Evolutionary conservation across 2,888 invertebrate species (phyloP).

Genomic region (Sinotaia quadrata): DNA sequence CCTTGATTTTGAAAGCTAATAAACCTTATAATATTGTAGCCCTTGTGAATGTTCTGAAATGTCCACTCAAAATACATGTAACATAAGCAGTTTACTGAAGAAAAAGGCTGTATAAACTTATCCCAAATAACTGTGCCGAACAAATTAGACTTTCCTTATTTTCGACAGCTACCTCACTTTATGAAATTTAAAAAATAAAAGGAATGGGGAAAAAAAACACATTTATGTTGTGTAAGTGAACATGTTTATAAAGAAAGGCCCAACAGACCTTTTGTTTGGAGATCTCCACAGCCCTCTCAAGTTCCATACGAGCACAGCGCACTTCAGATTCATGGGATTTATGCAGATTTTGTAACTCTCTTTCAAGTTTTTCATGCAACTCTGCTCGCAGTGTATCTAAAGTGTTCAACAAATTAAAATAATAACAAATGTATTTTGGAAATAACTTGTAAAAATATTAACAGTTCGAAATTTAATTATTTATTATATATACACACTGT

Average conservation of each 20-base stretch:
- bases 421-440: background rate
- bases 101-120: too few relatives aligned
- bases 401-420: background rate
- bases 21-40: too few relatives aligned
- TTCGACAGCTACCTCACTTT: too few relatives aligned
- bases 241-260: background rate
- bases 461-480: too few relatives aligned
- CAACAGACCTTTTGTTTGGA: slow-evolving; percentile 65
- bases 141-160: too few relatives aligned
- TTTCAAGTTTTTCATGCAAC: slow-evolving; percentile 47
- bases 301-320: slow-evolving; percentile 66
- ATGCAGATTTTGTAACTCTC: slow-evolving; percentile 53
- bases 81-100: too few relatives aligned
- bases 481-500: too few relatives aligned
- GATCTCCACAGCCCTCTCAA: slow-evolving; percentile 68
- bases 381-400: slow-evolving; percentile 39
- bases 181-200: background rate
- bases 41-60: too few relatives aligned
- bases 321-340: slow-evolving; percentile 58
- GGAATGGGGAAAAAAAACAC: background rate
- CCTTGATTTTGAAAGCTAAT: too few relatives aligned
- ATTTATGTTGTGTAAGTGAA: background rate
- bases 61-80: too few relatives aligned
- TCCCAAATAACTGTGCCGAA: too few relatives aligned
- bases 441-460: too few relatives aligned